A percentile compares a stretch with the other conserved stretches of the same genome.
phyloP scores from a whole-genome alignment of 1,140 invertebrate species.

The Nixonia krombeini region DNA sequence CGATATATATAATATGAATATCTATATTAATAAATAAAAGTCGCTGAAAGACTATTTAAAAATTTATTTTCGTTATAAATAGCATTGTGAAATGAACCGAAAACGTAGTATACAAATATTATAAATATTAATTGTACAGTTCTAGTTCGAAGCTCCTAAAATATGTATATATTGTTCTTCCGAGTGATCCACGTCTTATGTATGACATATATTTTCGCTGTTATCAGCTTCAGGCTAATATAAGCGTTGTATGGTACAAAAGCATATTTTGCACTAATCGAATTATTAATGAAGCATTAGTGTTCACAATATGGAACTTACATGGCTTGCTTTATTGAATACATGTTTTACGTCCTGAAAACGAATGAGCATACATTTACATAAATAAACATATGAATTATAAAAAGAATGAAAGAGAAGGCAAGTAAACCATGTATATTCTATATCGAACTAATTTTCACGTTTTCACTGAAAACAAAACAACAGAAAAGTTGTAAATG shows the following conservation, averaged over 20 bases:
- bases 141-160: conserved; percentile 26
- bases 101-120: conserved; percentile 38
- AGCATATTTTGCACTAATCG: conserved; percentile 10
- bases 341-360: too few species aligned
- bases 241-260: conserved; percentile 22
- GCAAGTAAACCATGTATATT: too few species aligned
- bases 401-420: too few species aligned
- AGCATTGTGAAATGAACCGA: conserved; percentile 43
- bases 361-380: too few species aligned
- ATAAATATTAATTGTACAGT: conserved; percentile 44
- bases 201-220: not conserved
- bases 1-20: too few species aligned
- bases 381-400: too few species aligned
- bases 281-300: not conserved
- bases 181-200: conserved; percentile 13
- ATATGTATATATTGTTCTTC: conserved; percentile 15
- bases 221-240: conserved; percentile 11
- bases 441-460: not conserved
- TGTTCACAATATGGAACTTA: too few species aligned
- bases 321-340: too few species aligned
- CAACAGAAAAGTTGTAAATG: not conserved
- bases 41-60: conserved; percentile 4
- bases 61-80: conserved; percentile 42
- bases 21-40: too few species aligned
- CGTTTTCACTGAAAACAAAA: not conserved